phyloP scores from a whole-genome alignment of 2,797 vertebrate genomes.

The Peromyscus attwateri region DNA sequence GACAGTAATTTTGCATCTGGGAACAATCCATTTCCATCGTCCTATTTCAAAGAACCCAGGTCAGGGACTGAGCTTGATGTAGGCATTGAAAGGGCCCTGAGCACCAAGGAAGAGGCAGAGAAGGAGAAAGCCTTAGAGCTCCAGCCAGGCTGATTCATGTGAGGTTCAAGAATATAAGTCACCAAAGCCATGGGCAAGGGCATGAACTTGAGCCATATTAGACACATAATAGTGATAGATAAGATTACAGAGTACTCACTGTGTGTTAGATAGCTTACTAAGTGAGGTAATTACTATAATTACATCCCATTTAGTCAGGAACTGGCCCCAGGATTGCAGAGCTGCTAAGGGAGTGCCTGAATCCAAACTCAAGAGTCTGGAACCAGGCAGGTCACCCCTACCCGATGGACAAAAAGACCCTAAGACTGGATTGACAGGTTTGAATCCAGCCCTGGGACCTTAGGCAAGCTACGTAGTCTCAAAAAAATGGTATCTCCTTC shows the following conservation, averaged over 20 bases:
- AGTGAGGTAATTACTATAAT: neutral
- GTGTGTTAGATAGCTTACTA: neutral
- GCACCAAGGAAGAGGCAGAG: neutral
- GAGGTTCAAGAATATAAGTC: neutral
- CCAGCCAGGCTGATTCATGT: accelerated
- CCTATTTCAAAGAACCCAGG: neutral
- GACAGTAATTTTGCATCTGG: neutral
- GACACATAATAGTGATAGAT: neutral
- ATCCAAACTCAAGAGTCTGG: neutral
- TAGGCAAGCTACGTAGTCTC: neutral
- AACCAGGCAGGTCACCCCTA: neutral
- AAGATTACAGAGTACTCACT: neutral
- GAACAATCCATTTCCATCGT: neutral
- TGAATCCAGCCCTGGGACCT: neutral
- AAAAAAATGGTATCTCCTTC: neutral
- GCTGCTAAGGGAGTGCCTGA: neutral
- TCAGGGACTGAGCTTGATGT: neutral
- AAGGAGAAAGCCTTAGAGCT: neutral
- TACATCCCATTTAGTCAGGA: neutral
- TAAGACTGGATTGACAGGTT: neutral
- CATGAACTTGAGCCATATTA: neutral
- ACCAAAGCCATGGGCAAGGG: neutral
- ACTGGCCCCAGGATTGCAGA: neutral
- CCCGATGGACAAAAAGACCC: neutral
- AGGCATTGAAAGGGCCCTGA: too few species aligned